Conservation (phyloP, 2,888 invertebrate genomes). For the Alentia gelatinosa region DNA sequence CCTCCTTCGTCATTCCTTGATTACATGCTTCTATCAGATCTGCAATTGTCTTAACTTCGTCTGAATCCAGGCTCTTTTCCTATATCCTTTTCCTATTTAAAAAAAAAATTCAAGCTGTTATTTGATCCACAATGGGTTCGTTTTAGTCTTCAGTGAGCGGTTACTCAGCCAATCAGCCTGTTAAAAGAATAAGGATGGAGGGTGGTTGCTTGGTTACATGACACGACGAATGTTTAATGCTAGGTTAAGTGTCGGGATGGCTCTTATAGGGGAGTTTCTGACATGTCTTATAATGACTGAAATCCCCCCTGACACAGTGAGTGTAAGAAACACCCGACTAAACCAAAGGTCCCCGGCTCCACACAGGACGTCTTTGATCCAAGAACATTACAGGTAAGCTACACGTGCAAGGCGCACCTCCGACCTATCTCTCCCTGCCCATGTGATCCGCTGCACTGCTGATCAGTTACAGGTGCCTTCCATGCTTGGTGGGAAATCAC, state of each 20-base stretch:
- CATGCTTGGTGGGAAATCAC: not conserved
- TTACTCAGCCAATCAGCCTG: too few relatives aligned
- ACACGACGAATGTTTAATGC: not conserved
- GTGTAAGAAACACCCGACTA: not conserved
- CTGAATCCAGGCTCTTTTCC: too few relatives aligned
- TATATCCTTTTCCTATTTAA: too few relatives aligned
- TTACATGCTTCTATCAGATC: too few relatives aligned
- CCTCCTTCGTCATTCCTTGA: too few relatives aligned
- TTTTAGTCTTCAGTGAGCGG: too few relatives aligned
- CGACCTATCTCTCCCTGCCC: not conserved
- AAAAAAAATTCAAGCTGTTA: too few relatives aligned
- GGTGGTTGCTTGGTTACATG: too few relatives aligned
- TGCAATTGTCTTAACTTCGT: too few relatives aligned
- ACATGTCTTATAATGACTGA: not conserved
- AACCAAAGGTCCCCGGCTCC: not conserved
- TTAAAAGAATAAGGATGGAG: too few relatives aligned
- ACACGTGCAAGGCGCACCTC: not conserved
- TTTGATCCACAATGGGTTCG: too few relatives aligned
- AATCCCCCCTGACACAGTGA: not conserved
- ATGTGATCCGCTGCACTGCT: not conserved
- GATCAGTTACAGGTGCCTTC: not conserved
- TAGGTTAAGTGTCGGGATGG: not conserved
- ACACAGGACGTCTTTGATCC: not conserved
- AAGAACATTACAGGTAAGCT: not conserved
- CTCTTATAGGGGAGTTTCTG: not conserved